phyloP scores from a whole-genome alignment of 2,113 vertebrate species.

The Coptodon rendalli region DNA sequence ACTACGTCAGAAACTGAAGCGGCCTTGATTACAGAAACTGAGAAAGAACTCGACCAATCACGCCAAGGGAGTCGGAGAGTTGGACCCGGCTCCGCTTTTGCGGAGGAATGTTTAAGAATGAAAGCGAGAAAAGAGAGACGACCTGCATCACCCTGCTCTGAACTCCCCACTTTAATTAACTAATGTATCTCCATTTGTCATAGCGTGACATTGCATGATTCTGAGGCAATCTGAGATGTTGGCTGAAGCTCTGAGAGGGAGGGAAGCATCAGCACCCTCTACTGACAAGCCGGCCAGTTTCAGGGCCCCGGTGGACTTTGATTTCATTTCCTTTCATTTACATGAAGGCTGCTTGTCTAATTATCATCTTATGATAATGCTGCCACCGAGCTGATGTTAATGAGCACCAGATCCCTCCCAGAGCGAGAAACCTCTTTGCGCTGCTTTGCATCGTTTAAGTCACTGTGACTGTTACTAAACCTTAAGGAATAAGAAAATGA shows the following conservation, averaged over 20 bases:
- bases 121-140: slow-evolving; percentile 33
- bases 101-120: slow-evolving; percentile 61
- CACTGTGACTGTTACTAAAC: neutral
- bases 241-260: slow-evolving; percentile 61
- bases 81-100: slow-evolving; percentile 33
- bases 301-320: slow-evolving; percentile 16
- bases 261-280: slow-evolving; percentile 86
- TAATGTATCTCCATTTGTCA: slow-evolving; percentile 81
- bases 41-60: slow-evolving; percentile 55
- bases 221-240: slow-evolving; percentile 78
- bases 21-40: slow-evolving; percentile 61
- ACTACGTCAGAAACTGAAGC: slow-evolving; percentile 38
- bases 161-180: slow-evolving; percentile 80
- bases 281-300: slow-evolving; percentile 64
- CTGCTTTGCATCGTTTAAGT: neutral
- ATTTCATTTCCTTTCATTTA: slow-evolving; percentile 29
- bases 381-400: slow-evolving; percentile 18
- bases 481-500: neutral
- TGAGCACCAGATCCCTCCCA: slow-evolving; percentile 16
- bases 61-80: slow-evolving; percentile 40
- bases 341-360: slow-evolving; percentile 30
- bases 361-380: slow-evolving; percentile 35
- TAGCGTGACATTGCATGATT: slow-evolving; percentile 80
- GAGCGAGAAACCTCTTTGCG: neutral
- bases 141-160: slow-evolving; percentile 72